Percentiles rank a stretch among this genome's conserved stretches.
These are phyloP conservation scores for Dendrolimus kikuchii DNA, from an alignment of 1,140 invertebrate genomes.

Conservation along the genomic window DNA sequence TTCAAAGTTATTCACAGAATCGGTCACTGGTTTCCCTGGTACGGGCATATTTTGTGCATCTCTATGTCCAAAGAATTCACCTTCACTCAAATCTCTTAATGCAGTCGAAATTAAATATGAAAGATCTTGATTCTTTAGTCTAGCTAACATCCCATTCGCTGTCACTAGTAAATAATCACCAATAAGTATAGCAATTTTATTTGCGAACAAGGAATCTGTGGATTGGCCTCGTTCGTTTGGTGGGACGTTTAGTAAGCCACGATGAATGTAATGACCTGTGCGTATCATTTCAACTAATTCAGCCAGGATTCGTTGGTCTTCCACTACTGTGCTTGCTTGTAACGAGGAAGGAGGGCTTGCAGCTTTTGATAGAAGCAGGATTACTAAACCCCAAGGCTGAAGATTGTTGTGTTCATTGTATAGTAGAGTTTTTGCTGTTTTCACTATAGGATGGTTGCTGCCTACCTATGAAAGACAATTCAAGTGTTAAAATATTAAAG, in stretches of 20 bases:
- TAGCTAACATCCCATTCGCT: conserved; percentile 85
- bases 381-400: conserved; percentile 90
- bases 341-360: conserved; percentile 64
- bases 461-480: conserved; percentile 74
- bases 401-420: conserved; percentile 89
- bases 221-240: conserved; percentile 72
- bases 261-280: conserved; percentile 92
- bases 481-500: neutral
- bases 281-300: conserved; percentile 97
- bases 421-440: conserved; percentile 87
- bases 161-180: conserved; percentile 91
- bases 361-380: conserved; percentile 89
- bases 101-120: conserved; percentile 89
- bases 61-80: conserved; percentile 85
- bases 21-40: conserved; percentile 72
- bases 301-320: conserved; percentile 87
- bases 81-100: conserved; percentile 86
- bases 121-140: conserved; percentile 80
- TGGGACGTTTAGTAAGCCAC: conserved; percentile 85
- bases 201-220: conserved; percentile 82
- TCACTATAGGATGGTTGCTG: conserved; percentile 91
- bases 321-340: conserved; percentile 23
- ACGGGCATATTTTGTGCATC: conserved; percentile 85
- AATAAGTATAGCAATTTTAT: conserved; percentile 93
- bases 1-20: conserved; percentile 30